These are phyloP conservation scores for Budorcas taxicolor DNA, from an alignment of 2,113 vertebrate species.

Conservation along the genomic window DNA sequence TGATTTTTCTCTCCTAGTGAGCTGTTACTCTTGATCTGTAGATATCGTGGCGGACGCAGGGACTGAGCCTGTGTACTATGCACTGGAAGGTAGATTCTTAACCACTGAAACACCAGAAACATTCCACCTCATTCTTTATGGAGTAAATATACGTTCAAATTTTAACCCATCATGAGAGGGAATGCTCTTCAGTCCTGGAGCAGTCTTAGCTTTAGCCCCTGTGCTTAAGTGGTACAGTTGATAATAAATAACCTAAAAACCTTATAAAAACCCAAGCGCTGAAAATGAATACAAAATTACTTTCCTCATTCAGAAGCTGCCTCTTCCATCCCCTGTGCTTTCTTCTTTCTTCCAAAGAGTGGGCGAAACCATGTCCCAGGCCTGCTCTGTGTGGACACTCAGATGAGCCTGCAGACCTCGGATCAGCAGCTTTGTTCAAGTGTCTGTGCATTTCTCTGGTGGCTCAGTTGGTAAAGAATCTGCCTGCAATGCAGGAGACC, in stretches of 20 bases:
- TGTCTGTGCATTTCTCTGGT: not conserved
- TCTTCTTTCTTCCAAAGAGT: not conserved
- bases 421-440: not conserved
- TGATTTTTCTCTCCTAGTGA: slow-evolving; percentile 1
- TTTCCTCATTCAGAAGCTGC: not conserved
- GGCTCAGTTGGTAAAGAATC: not conserved
- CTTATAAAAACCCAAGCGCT: not conserved
- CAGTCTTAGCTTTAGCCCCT: not conserved
- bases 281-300: not conserved
- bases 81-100: not conserved
- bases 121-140: not conserved
- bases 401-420: not conserved
- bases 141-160: not conserved
- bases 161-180: not conserved
- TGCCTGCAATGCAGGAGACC: not conserved
- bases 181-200: not conserved
- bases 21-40: not conserved
- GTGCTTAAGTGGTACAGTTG: not conserved
- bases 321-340: not conserved
- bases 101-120: not conserved
- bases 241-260: not conserved
- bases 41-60: not conserved
- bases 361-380: not conserved
- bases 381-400: not conserved
- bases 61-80: not conserved